Conservation (phyloP, 2,797 vertebrate genomes). For the Zalophus californianus region DNA sequence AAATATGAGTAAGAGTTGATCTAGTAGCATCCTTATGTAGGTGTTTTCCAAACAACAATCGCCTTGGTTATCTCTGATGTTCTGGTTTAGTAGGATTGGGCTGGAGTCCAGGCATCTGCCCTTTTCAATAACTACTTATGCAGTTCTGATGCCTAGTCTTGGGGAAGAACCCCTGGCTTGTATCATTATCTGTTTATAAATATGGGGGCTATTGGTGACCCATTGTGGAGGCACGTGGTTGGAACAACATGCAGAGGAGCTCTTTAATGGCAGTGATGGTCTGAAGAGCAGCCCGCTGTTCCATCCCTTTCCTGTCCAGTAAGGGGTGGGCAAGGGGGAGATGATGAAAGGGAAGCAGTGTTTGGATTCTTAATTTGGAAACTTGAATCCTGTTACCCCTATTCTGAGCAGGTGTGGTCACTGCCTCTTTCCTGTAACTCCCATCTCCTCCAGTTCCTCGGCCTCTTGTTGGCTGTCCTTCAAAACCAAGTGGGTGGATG, state of each 20-base stretch:
- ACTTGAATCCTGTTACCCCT: background rate
- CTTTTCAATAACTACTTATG: background rate
- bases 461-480: background rate
- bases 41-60: background rate
- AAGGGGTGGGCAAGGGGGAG: background rate
- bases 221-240: background rate
- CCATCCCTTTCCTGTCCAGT: background rate
- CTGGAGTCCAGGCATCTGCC: background rate
- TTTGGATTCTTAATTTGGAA: background rate
- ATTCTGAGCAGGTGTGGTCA: background rate
- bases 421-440: background rate
- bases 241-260: background rate
- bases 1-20: background rate
- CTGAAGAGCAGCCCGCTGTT: background rate
- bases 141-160: background rate
- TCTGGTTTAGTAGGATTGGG: background rate
- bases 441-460: background rate
- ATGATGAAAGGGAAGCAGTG: background rate
- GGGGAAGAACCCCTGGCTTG: background rate
- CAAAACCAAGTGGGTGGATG: background rate
- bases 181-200: background rate
- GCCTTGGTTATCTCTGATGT: background rate
- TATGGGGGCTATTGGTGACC: background rate
- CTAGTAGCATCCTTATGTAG: background rate
- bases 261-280: background rate